Conservation (phyloP, 2,888 invertebrate genomes). For the Mythimna albipuncta region DNA sequence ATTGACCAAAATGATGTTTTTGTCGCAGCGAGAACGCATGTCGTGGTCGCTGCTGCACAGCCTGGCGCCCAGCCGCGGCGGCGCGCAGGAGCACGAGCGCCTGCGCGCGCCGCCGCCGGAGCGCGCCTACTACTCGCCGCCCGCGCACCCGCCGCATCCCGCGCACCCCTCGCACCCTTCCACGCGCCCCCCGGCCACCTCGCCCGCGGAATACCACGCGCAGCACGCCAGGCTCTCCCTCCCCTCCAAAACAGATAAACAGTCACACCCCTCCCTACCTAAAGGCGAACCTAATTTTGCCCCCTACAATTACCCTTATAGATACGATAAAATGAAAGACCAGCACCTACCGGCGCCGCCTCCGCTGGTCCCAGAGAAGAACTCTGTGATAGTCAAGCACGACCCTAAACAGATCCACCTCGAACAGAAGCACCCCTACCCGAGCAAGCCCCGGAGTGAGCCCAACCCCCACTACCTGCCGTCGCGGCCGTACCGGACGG, state of each 20-base stretch:
- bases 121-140: slow-evolving; percentile 70
- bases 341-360: slow-evolving; percentile 92
- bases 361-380: slow-evolving; percentile 93
- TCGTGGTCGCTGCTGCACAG: slow-evolving; percentile 91
- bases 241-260: slow-evolving; percentile 82
- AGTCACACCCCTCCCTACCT: slow-evolving; percentile 81
- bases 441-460: slow-evolving; percentile 90
- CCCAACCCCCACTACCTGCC: slow-evolving; percentile 90
- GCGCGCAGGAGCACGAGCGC: slow-evolving; percentile 72
- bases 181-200: slow-evolving; percentile 71
- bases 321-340: slow-evolving; percentile 92
- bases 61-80: slow-evolving; percentile 85
- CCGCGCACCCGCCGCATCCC: slow-evolving; percentile 67
- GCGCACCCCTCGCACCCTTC: slow-evolving; percentile 69
- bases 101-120: slow-evolving; percentile 72
- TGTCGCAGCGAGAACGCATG: slow-evolving; percentile 87
- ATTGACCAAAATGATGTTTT: slow-evolving; percentile 64
- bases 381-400: slow-evolving; percentile 95
- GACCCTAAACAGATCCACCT: slow-evolving; percentile 92
- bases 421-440: slow-evolving; percentile 91
- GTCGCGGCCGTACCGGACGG: slow-evolving; percentile 86
- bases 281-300: slow-evolving; percentile 93
- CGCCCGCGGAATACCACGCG: slow-evolving; percentile 76
- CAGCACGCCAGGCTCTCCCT: slow-evolving; percentile 78
- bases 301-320: slow-evolving; percentile 92